A percentile compares a stretch with the other conserved stretches of the same genome.
Conservation (phyloP, 2,113 vertebrate species). For the Pygoscelis antarcticus region DNA sequence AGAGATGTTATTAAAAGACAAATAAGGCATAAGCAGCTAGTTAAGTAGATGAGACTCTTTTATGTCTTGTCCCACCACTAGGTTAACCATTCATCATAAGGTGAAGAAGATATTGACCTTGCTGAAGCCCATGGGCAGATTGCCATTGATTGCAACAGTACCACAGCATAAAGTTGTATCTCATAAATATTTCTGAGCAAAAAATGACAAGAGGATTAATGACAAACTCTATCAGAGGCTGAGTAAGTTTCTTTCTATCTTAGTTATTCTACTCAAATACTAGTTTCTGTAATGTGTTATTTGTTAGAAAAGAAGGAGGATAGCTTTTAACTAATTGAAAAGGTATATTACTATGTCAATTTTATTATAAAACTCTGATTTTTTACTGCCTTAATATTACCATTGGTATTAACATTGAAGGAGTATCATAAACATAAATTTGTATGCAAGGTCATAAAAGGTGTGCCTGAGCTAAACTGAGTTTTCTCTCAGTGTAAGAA, state of each 20-base stretch:
- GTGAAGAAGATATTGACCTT: background rate
- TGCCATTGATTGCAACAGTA: background rate
- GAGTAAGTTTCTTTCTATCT: background rate
- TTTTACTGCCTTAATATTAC: background rate
- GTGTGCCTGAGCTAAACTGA: background rate
- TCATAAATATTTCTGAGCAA: background rate
- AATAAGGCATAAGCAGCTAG: background rate
- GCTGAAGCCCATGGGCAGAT: background rate
- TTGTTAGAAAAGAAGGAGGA: background rate
- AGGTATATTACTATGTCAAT: background rate
- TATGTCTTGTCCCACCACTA: background rate
- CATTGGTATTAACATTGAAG: background rate
- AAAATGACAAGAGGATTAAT: background rate
- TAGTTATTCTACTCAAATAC: background rate
- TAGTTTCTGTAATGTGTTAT: background rate
- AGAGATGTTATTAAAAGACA: background rate
- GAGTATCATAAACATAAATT: background rate
- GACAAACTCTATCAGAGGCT: background rate
- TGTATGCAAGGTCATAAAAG: background rate
- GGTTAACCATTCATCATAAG: background rate
- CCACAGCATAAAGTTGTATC: background rate
- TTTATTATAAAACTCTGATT: background rate
- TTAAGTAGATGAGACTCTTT: background rate
- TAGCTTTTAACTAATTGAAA: background rate
- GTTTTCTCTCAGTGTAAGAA: background rate